phyloP scores from a whole-genome alignment of 37 sponge, comb jelly and placozoan genomes.

The Chondrosia reniformis region DNA sequence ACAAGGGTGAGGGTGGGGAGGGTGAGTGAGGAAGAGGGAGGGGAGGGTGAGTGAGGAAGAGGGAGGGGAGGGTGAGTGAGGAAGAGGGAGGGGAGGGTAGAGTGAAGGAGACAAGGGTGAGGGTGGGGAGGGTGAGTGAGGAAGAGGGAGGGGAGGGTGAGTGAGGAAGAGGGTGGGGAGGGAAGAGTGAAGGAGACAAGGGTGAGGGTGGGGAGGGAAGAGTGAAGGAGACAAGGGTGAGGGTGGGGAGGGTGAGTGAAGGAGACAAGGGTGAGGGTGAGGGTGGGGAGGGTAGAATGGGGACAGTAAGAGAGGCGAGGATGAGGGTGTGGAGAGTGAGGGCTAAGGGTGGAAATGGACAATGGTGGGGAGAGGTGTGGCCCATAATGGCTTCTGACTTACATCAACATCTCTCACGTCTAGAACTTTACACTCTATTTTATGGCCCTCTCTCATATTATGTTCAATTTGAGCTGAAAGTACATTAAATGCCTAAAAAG shows the following conservation, averaged over 20 bases:
- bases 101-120: not conserved
- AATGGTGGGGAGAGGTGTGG: not conserved
- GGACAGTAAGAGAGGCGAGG: not conserved
- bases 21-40: not conserved
- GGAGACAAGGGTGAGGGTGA: too few relatives aligned
- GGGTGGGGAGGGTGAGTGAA: too few relatives aligned
- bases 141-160: not conserved
- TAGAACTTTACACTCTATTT: slow-evolving; percentile 18
- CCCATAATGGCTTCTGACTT: too few relatives aligned
- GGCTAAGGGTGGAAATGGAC: not conserved
- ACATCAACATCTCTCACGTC: slow-evolving; percentile 32
- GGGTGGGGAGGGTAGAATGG: too few relatives aligned
- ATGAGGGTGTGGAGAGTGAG: not conserved
- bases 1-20: not conserved
- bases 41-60: too few relatives aligned
- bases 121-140: not conserved
- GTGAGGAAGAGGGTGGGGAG: not conserved
- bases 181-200: too few relatives aligned
- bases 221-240: too few relatives aligned
- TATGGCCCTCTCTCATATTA: not conserved
- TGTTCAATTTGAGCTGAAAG: slow-evolving; percentile 21
- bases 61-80: too few relatives aligned
- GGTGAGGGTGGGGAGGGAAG: too few relatives aligned
- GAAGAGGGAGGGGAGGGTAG: too few relatives aligned
- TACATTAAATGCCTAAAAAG: slow-evolving; percentile 6